phyloP scores from a whole-genome alignment of 1,140 invertebrate genomes.

The Tetranychus cinnabarinus region DNA sequence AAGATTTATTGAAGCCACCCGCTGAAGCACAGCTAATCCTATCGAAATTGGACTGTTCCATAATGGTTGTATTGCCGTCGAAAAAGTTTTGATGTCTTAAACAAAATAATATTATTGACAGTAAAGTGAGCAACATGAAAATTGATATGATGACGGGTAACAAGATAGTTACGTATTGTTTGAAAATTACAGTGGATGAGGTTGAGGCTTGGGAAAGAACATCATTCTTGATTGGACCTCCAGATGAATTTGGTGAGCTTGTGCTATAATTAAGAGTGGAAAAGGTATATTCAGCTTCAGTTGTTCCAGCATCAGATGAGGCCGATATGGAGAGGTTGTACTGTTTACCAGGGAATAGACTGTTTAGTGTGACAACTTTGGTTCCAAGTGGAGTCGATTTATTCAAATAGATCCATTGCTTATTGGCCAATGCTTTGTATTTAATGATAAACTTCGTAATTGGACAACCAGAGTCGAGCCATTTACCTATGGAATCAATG shows the following conservation, averaged over 20 bases:
- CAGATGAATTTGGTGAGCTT: not conserved
- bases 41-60: not conserved
- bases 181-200: not conserved
- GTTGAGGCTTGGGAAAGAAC: not conserved
- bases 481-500: not conserved
- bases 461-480: not conserved
- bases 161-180: not conserved
- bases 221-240: not conserved
- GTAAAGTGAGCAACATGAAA: not conserved
- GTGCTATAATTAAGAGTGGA: constrained; percentile 24
- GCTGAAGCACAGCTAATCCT: not conserved
- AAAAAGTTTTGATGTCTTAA: not conserved
- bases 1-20: not conserved
- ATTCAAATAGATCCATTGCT: not conserved
- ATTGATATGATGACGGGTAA: not conserved
- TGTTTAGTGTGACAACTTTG: not conserved
- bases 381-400: not conserved
- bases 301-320: constrained; percentile 26
- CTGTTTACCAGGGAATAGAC: constrained; percentile 37
- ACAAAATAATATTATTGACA: not conserved
- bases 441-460: not conserved
- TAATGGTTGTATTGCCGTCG: too few species aligned
- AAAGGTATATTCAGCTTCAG: constrained; percentile 58
- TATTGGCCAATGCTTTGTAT: not conserved
- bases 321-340: constrained; percentile 13